phyloP scores from a whole-genome alignment of 2,113 vertebrate genomes.

The Ploceus nigricollis region DNA sequence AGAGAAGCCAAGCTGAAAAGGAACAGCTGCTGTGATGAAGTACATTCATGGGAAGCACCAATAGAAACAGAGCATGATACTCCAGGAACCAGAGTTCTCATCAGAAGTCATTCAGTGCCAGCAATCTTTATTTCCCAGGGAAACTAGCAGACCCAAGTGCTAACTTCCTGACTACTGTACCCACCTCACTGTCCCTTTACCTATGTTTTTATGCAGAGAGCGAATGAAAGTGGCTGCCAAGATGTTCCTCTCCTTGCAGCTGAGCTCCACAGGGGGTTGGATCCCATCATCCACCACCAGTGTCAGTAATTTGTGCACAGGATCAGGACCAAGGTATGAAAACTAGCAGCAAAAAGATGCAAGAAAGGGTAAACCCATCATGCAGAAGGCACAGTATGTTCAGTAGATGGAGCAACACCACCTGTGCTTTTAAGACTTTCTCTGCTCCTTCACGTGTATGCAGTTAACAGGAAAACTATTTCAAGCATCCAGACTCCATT shows the following conservation, averaged over 20 bases:
- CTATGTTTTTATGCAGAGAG: conserved; percentile 97
- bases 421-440: not conserved
- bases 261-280: conserved; percentile 95
- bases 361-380: conserved; percentile 49
- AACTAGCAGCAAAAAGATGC: conserved; percentile 78
- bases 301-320: conserved; percentile 92
- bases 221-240: conserved; percentile 98
- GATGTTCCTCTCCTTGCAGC: conserved; percentile 98
- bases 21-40: not conserved
- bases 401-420: conserved; percentile 6
- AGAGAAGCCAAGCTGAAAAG: conserved; percentile 7
- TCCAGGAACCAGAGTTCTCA: not conserved
- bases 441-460: not conserved
- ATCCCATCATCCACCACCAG: conserved; percentile 97
- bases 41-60: not conserved
- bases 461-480: not conserved
- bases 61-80: not conserved
- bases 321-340: conserved; percentile 92
- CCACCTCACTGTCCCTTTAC: conserved; percentile 69
- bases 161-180: conserved; percentile 5
- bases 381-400: conserved; percentile 27
- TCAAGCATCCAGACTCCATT: not conserved
- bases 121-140: not conserved
- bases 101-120: not conserved
- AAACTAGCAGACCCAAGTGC: not conserved